phyloP scores from a whole-genome alignment of 2,888 invertebrate species.

The Hedya salicella region DNA sequence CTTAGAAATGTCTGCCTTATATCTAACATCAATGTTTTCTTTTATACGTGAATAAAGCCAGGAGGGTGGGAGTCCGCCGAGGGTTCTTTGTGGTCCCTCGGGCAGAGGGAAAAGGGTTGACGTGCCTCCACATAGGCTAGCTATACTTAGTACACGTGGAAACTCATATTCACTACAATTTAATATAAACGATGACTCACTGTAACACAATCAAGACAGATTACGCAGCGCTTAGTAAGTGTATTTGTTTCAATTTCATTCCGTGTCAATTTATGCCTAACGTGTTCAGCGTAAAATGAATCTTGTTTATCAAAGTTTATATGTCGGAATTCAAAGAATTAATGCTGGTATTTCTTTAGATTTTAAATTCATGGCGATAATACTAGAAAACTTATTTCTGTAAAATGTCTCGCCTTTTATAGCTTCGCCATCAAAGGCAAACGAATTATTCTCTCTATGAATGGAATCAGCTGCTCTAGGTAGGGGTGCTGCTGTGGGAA shows the following conservation, averaged over 20 bases:
- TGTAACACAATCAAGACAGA: slow-evolving; percentile 11
- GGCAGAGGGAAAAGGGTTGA: slow-evolving; percentile 68
- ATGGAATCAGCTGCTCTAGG: slow-evolving; percentile 74
- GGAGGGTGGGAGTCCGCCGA: slow-evolving; percentile 59
- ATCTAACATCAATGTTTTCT: slow-evolving; percentile 73
- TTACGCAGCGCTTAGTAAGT: slow-evolving; percentile 8
- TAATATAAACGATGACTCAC: slow-evolving; percentile 19
- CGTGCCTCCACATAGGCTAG: slow-evolving; percentile 49
- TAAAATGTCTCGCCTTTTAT: slow-evolving; percentile 28
- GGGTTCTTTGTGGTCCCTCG: slow-evolving; percentile 63
- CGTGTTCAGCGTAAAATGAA: slow-evolving; percentile 28
- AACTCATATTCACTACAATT: slow-evolving; percentile 27
- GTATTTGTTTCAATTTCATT: slow-evolving; percentile 21
- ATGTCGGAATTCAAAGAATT: slow-evolving; percentile 10
- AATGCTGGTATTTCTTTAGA: not conserved
- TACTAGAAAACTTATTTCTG: slow-evolving; percentile 10
- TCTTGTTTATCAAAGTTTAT: slow-evolving; percentile 6
- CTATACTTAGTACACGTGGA: slow-evolving; percentile 40
- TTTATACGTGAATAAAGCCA: slow-evolving; percentile 65
- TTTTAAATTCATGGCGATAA: slow-evolving; percentile 12
- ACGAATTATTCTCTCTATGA: slow-evolving; percentile 55
- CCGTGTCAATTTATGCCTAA: slow-evolving; percentile 12
- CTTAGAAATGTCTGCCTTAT: slow-evolving; percentile 60
- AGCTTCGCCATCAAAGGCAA: slow-evolving; percentile 33
- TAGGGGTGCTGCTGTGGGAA: slow-evolving; percentile 60